Evolutionary conservation across 1,140 invertebrate genomes (phyloP), one percentile per base, ranked within the genome.

Genomic region (Hirudo medicinalis): DNA sequence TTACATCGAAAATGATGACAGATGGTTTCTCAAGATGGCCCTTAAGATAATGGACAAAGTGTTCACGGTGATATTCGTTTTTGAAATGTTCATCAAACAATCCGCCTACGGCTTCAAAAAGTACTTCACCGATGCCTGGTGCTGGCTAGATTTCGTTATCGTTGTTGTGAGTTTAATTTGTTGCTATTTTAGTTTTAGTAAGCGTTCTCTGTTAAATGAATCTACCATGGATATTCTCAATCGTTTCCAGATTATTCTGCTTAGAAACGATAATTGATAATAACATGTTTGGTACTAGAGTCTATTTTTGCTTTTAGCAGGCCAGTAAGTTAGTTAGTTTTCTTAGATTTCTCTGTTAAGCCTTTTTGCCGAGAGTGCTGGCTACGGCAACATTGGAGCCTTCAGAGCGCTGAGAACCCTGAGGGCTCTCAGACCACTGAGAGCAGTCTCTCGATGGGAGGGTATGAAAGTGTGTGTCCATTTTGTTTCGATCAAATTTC

Each of bases 21-120:
- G 91, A 80, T 91, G 91, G 76, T 89, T 92, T 78, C 86, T 94
- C 74, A 91, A 93, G 86, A 90, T 91, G 80, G 90, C 93, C 78
- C 85, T 94, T 63, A 93, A 92, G 82, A 94, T 93, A 80, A 93
- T 96, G 91, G 93, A 96, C 84, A 87, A 91, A 81, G 94, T 94
- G 83, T 96, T 96, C 84, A 95, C 92, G 70, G 91, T 94, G 71
- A 93, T 95, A 82, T 96, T 96, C 86, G 92, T 94, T 84, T 85
- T 95, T 77, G 93, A 96, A 85, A 95, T 95, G 92, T 90, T 95
- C 83, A 91, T 95, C 81, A 96, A 96, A 83, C 94, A 91, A 90
- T 85, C 95, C 77, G 92, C 92, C 72, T 87, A 94, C 76, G 92
- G 93, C 75, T 94, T 94, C 80, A 88, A 88, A 79, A 91, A 92